These are phyloP conservation scores for Choristoneura fumiferana DNA, from an alignment of 1,140 invertebrate species.

Conservation along the genomic window DNA sequence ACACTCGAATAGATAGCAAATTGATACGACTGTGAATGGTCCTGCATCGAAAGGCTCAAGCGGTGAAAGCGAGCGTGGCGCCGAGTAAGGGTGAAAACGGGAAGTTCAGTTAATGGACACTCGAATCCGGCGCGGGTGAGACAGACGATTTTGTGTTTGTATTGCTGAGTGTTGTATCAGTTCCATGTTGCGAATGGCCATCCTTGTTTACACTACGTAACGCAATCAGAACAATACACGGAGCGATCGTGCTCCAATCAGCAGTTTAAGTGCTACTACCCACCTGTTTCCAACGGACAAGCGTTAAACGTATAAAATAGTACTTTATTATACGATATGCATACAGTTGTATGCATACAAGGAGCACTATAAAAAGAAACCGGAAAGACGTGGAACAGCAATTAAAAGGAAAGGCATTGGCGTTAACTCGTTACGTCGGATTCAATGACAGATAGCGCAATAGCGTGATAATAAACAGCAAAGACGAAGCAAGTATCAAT, in stretches of 20 bases:
- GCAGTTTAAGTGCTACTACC: too few species aligned
- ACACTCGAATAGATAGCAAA: neutral
- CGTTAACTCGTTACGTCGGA: neutral
- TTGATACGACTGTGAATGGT: conserved; percentile 13
- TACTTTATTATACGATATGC: too few species aligned
- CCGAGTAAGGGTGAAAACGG: conserved; percentile 2
- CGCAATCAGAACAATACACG: too few species aligned
- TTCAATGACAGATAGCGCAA: conserved; percentile 12
- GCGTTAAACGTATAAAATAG: too few species aligned
- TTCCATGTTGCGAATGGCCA: too few species aligned
- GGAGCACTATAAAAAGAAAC: too few species aligned
- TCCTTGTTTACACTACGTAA: too few species aligned
- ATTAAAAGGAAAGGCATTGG: neutral
- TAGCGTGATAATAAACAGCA: neutral
- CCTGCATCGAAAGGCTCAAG: conserved; percentile 1
- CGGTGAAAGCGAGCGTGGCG: neutral
- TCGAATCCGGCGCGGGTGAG: neutral
- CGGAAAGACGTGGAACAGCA: neutral
- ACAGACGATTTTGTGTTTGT: neutral
- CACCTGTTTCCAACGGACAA: too few species aligned
- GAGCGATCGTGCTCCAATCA: too few species aligned
- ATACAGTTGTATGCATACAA: too few species aligned
- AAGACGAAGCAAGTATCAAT: too few species aligned
- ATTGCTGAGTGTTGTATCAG: neutral
- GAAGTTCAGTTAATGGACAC: neutral